Evolutionary conservation across 2,113 vertebrate genomes (phyloP), one percentile per base, ranked within the genome.

Genomic region (Equus przewalskii): DNA sequence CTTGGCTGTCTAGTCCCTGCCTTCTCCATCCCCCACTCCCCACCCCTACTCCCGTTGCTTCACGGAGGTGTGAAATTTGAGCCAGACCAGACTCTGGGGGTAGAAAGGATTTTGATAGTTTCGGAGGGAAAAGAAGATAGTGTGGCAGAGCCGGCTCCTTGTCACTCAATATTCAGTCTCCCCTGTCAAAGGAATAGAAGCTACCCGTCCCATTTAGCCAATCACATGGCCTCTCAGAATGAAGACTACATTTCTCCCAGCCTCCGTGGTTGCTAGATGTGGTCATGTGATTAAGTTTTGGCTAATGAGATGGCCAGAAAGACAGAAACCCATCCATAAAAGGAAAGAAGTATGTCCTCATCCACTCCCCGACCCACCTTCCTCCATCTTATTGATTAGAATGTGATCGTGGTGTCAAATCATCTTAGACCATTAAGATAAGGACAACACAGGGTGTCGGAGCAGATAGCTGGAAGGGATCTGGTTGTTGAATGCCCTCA

Each of bases 61-160:
- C 72, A 56, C 46, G 36, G 58, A 94, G 9, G 15, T 70, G 24
- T 65, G 41, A 93, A 86, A 84, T 41, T 89, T 64, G 51, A 85
- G 18, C 22, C 62, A 87, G 81, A 22, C 6, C 12, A 67, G 30
- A 81, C 49, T 92, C 16, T 46, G 15, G 91, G 78, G 26, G 41
- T 46, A 97, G 67, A 96, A 89, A 70, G 4, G n/a, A 70, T 92
- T 91, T 87, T 78, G 15, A 83, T 81, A n/a, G 44, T 79, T 88
- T 69, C 16, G 18, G 7, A 85, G 36, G 51, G 15, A 75, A 85
- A 86, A 72, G 67, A 95, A 64, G 19, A 21, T 46, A 56, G 18
- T 7, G 19, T 70, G 33, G 33, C 49, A 81, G 58, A 75, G 24
- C 28, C 65, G 22, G 5, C 64, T 79, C 44, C 58, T 67, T 88